Evolutionary conservation across 2,113 vertebrate genomes (phyloP).

Genomic region (Pterocles orientalis): DNA sequence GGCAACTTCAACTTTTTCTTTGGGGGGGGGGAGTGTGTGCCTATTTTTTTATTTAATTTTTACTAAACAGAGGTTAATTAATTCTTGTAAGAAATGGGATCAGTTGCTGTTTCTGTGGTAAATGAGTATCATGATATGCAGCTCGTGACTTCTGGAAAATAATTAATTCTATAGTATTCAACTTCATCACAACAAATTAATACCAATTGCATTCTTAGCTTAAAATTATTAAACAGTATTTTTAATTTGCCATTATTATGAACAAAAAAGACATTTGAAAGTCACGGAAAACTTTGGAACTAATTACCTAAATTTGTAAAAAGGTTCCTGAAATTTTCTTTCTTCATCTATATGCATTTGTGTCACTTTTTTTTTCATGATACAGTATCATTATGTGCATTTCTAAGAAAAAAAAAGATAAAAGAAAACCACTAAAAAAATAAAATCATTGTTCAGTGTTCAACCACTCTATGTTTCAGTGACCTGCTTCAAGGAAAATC

Average conservation of each 20-base stretch:
- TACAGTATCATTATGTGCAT: background rate
- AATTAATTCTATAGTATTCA: background rate
- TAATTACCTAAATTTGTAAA: background rate
- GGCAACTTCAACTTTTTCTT: background rate
- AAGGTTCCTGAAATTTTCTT: background rate
- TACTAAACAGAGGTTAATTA: background rate
- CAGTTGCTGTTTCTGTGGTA: background rate
- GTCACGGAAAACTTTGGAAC: background rate
- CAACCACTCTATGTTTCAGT: background rate
- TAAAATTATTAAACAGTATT: background rate
- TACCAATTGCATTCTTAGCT: background rate
- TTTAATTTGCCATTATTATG: background rate
- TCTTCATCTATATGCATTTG: background rate
- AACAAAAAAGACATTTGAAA: background rate
- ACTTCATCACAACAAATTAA: background rate
- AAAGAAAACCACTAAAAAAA: background rate
- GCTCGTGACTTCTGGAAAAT: background rate
- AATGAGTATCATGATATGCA: background rate
- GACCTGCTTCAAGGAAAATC: background rate
- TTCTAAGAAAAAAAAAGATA: background rate
- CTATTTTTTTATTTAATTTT: background rate
- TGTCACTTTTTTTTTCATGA: background rate
- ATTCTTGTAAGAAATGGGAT: background rate
- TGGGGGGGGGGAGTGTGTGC: too few relatives aligned
- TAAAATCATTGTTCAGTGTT: background rate